These are phyloP conservation scores for Heliocidaris erythrogramma DNA, from an alignment of 35 echinoderm and acorn worm genomes.

Conservation along the genomic window DNA sequence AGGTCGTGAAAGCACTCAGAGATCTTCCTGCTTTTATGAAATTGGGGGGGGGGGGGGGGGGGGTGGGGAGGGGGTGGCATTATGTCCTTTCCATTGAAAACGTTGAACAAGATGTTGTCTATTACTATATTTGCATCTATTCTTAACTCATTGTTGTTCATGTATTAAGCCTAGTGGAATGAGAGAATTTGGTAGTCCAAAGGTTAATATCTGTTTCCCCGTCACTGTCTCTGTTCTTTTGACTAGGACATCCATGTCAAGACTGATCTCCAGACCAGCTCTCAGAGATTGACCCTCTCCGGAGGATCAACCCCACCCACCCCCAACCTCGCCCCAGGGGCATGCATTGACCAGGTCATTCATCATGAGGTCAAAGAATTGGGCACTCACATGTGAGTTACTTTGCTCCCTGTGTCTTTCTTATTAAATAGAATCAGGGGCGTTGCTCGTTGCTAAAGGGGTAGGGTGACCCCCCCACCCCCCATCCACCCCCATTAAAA, in stretches of 20 bases:
- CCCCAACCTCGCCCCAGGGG: conserved; percentile 63
- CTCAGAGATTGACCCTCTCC: conserved; percentile 91
- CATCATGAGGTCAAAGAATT: conserved; percentile 99
- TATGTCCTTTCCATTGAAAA: too few species aligned
- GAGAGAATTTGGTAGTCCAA: not conserved
- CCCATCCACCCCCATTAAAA: too few species aligned
- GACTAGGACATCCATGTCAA: conserved; percentile 87
- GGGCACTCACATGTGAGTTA: conserved; percentile 96
- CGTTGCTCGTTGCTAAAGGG: too few species aligned
- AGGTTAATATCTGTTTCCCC: not conserved
- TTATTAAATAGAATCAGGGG: not conserved
- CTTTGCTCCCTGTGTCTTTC: not conserved
- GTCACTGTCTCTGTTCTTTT: not conserved
- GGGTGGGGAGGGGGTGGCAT: too few species aligned
- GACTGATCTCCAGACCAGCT: conserved; percentile 96
- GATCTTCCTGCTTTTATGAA: not conserved
- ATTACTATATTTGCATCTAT: too few species aligned
- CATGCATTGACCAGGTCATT: conserved; percentile 93
- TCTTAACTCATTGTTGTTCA: too few species aligned
- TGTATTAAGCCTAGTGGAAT: too few species aligned
- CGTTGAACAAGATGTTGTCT: too few species aligned
- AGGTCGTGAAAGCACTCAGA: too few species aligned
- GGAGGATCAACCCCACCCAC: conserved; percentile 65
- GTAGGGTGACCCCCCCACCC: too few species aligned
- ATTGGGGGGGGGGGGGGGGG: not conserved